Evolutionary conservation across 2,113 vertebrate species (phyloP), one percentile per base, ranked within the genome.

Genomic region (Pteronura brasiliensis): DNA sequence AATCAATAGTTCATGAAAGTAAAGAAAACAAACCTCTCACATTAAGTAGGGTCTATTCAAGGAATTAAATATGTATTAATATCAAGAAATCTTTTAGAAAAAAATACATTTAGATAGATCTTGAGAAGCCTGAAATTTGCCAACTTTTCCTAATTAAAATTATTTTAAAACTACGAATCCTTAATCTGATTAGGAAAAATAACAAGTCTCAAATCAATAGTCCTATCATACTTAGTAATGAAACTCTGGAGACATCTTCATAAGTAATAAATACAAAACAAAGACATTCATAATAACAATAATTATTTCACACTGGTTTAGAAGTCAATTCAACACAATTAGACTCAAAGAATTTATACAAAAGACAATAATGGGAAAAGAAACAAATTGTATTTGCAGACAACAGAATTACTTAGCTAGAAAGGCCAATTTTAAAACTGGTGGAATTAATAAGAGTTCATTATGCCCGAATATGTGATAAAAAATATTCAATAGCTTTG

Each of bases 191-290:
- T 42, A 85, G 34, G 20, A 92, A 93, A 65, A 79, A 82, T 29
- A 86, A 65, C 12, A 49, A 42, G 27, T 57, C 52, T 89, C 23
- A 67, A 61, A 36, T 59, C 44, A 85, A 55, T 25, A 67, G 11
- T 84, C 63, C 10, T 61, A 47, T 80, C 42, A 55, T 42, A 74
- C 9, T 72, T 69, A 85, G 55, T n/a, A 79, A 88, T 71, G 25
- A 76, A 52, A 93, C 15, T 84, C 31, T 74, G 90, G 57, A 86
- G 69, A 20, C 25, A 90, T 42, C 21, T 31, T 94, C 17, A n/a
- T 71, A 93, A 95, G 82, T 67, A 59, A 95, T 88, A 95, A 63
- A 65, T 31, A 42, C 17, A 71, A 88, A 93, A 49, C 23, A 92
- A 79, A 44, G 13, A 82, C 21, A 3, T 3, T 88, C 11, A 36